Conservation (phyloP, 1,140 invertebrate species). For the Platyura marginata region DNA sequence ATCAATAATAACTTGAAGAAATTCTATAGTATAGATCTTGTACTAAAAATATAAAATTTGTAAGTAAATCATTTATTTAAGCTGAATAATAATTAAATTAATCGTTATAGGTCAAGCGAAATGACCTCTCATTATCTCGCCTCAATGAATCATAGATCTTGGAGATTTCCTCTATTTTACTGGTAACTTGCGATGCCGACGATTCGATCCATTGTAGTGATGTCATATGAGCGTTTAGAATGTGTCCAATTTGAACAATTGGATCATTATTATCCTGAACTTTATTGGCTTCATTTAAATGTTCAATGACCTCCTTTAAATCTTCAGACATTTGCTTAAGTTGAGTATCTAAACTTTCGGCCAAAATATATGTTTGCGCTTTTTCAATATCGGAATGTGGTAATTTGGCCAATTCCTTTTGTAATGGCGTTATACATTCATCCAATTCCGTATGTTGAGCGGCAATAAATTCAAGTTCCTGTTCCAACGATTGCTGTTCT, state of each 20-base stretch:
- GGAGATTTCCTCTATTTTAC: constrained; percentile 64
- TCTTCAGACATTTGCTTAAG: constrained; percentile 88
- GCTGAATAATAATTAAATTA: no score
- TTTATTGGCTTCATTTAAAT: constrained; percentile 75
- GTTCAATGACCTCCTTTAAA: constrained; percentile 86
- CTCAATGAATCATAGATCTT: constrained; percentile 62
- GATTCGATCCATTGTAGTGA: constrained; percentile 85
- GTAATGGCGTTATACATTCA: constrained; percentile 65
- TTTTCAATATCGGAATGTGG: constrained; percentile 68
- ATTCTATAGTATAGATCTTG: no score
- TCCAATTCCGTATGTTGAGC: constrained; percentile 86
- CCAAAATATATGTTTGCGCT: constrained; percentile 68
- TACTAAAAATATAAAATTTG: no score
- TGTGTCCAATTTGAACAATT: constrained; percentile 80
- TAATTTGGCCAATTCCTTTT: constrained; percentile 54
- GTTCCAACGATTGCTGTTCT: constrained; percentile 77
- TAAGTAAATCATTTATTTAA: no score
- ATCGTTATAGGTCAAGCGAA: constrained; percentile 34
- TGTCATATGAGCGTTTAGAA: constrained; percentile 92
- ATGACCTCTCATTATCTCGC: constrained; percentile 52
- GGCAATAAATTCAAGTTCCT: constrained; percentile 86
- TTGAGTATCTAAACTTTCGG: constrained; percentile 82
- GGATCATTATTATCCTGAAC: constrained; percentile 72
- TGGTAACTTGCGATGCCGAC: constrained; percentile 49
- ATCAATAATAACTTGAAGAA: no score